Base-by-base conservation (phyloP, 2,113 vertebrate species). In the Colaptes auratus region DNA sequence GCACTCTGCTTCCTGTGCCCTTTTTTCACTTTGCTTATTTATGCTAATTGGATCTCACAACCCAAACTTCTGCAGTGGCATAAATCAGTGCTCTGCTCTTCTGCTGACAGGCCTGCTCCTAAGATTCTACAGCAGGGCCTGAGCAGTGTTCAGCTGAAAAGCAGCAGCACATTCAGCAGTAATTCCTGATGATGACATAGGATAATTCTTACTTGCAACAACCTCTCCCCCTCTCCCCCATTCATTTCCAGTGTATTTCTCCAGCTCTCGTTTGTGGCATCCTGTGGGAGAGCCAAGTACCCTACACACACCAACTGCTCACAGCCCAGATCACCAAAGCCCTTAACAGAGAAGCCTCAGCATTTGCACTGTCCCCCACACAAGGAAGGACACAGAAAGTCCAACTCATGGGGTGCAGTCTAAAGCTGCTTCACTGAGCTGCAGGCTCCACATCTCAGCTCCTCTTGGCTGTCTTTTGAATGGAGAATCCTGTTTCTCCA, bases 71-170 rank as follows among this genome's bases (percentile, higher is more conserved):
- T 74, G 73, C 64, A 91, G 71, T 50, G 85, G 91, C 5, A 5
- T 65, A 94, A 89, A 96, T 81, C 90, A 93, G 61, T 53, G 74
- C 61, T 72, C 83, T 76, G 59, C 74, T 93, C 77, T 95, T 93
- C 75, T 56, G 76, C 25, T 65, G 74, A 91, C 27, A 79, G 90
- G 65, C 31, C 92, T 84, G 88, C 95, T 74, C 56, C 72, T 52
- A 63, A 2, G 13, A 90, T 74, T 79, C 73, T 86, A 78, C 46
- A 67, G 61, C 12, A 94, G 61, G 83, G 24, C 89, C 66, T 88
- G 53, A 83, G 86, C 64, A n/a, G 36, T 73, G 86, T 39, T 89
- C 67, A 91, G 65, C 31, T 58, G 11, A 92, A 92, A 89, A 90
- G 66, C 46, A 86, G 89, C 88, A 4, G 20, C 67, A 53, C 39